phyloP scores from a whole-genome alignment of 2,113 vertebrate genomes.

The Pao palembangensis region DNA sequence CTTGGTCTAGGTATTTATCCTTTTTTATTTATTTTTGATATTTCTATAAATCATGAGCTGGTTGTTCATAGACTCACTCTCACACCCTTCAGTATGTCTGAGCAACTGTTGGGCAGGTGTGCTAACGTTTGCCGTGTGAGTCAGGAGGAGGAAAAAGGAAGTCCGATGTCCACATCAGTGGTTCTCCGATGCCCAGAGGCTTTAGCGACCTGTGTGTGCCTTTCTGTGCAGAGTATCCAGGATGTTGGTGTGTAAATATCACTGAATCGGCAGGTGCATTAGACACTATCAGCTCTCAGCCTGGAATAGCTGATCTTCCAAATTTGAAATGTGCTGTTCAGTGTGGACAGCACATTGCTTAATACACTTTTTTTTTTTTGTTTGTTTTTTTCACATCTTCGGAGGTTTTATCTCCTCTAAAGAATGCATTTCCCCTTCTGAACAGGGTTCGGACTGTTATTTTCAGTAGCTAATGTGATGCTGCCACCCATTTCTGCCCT shows the following conservation, averaged over 20 bases:
- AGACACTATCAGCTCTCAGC: constrained; percentile 6
- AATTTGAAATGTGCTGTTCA: not conserved
- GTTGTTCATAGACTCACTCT: no score
- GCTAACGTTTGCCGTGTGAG: constrained; percentile 16
- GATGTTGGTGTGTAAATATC: constrained; percentile 30
- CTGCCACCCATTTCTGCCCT: not conserved
- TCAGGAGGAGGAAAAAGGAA: constrained; percentile 32
- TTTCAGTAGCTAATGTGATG: constrained; percentile 1
- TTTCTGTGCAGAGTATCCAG: not conserved
- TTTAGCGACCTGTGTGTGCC: constrained; percentile 34
- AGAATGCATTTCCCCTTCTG: not conserved
- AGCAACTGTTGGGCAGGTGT: not conserved
- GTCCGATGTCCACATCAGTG: constrained; percentile 36
- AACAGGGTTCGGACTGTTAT: not conserved
- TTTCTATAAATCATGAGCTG: no score
- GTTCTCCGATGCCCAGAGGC: constrained; percentile 15
- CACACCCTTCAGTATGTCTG: not conserved
- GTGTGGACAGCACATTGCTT: constrained; percentile 19
- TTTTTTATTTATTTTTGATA: no score
- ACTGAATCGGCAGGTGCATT: constrained; percentile 17
- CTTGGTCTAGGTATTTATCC: no score
- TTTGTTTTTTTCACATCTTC: not conserved
- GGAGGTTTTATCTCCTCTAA: constrained; percentile 13
- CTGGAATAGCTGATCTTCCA: constrained; percentile 19
- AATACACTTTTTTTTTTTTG: not conserved